Conservation (phyloP, 1,140 invertebrate species). For the Penaeus japonicus region DNA sequence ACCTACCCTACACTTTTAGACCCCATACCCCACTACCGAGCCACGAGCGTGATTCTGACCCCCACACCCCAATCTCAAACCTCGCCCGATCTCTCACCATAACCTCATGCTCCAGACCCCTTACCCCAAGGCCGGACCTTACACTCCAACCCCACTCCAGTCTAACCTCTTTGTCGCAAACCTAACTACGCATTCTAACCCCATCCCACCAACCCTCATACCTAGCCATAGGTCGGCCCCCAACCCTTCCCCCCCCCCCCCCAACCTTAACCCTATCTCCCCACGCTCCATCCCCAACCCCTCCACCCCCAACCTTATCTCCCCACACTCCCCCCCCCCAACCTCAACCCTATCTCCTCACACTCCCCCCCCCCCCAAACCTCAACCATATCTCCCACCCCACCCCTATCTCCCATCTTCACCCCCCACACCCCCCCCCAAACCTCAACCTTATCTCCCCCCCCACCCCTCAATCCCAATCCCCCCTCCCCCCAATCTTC, state of each 20-base stretch:
- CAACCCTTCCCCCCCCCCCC: neutral
- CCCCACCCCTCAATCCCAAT: neutral
- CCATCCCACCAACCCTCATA: too few relatives aligned
- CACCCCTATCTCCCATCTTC: neutral
- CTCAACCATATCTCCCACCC: neutral
- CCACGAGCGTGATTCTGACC: too few relatives aligned
- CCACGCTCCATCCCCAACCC: neutral
- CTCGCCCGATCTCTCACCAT: neutral
- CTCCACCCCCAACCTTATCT: too few relatives aligned
- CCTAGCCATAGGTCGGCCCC: too few relatives aligned
- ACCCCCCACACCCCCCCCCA: neutral
- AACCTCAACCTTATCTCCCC: neutral
- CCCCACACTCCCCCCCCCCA: neutral
- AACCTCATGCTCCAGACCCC: too few relatives aligned
- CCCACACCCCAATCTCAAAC: too few relatives aligned
- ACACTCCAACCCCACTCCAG: neutral
- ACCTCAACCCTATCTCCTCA: neutral
- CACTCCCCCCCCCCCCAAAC: neutral
- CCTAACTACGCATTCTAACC: too few relatives aligned
- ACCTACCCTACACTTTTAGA: too few relatives aligned
- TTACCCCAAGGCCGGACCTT: neutral
- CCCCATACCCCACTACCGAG: too few relatives aligned
- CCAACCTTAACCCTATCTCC: neutral
- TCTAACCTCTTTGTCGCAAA: too few relatives aligned
- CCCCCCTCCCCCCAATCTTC: neutral